These are phyloP conservation scores for Pardosa pseudoannulata DNA, from an alignment of 2,888 invertebrate genomes.

Conservation along the genomic window DNA sequence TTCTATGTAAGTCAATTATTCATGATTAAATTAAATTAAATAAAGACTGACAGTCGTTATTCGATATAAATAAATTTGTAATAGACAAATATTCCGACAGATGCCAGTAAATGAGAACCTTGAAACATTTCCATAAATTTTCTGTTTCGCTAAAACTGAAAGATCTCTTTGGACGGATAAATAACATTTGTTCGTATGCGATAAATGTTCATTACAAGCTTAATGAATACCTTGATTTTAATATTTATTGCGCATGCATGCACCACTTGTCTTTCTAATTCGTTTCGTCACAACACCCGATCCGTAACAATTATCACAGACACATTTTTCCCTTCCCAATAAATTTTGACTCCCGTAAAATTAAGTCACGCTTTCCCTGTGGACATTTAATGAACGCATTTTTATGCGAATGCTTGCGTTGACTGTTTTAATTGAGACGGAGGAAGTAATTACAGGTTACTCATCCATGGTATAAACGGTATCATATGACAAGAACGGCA, in stretches of 20 bases:
- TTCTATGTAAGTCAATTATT: no score
- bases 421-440: neutral
- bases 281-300: neutral
- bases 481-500: neutral
- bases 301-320: neutral
- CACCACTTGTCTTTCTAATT: neutral
- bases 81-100: no score
- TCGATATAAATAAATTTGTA: no score
- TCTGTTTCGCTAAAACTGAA: no score
- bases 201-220: no score
- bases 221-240: no score
- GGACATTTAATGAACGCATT: neutral
- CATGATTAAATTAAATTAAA: no score
- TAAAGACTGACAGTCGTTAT: no score
- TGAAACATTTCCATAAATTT: no score
- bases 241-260: neutral
- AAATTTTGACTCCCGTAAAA: neutral
- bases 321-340: neutral
- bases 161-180: no score
- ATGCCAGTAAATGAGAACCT: no score
- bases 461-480: neutral
- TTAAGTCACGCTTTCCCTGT: neutral
- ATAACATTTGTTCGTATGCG: no score
- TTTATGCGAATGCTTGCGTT: neutral
- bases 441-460: neutral